Evolutionary conservation across 2,797 vertebrate species (phyloP).

Genomic region (Natrix natrix): DNA sequence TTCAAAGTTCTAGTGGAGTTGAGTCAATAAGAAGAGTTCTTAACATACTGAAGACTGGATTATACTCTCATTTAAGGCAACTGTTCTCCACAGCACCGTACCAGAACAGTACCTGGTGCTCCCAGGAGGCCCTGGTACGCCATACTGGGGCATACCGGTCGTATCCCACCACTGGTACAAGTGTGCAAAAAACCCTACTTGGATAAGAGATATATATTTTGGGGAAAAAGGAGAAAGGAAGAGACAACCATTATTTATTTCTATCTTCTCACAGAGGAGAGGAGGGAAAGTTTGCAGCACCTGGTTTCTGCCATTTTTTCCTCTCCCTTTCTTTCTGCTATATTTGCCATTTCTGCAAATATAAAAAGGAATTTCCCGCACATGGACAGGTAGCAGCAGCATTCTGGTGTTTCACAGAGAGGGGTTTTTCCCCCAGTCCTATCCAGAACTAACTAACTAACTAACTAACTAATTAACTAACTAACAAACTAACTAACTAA

Average conservation of each 20-base stretch:
- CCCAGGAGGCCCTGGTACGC: too few species aligned
- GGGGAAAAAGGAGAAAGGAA: neutral
- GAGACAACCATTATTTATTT: neutral
- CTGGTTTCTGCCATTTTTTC: neutral
- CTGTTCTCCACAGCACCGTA: too few species aligned
- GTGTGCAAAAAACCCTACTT: neutral
- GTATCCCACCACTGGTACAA: neutral
- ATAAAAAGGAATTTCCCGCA: neutral
- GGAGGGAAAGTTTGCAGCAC: neutral
- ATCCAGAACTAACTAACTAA: neutral
- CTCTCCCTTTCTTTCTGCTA: neutral
- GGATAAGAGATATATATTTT: neutral
- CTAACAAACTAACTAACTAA: too few species aligned
- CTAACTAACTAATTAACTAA: too few species aligned
- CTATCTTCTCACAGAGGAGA: neutral
- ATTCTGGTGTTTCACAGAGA: neutral
- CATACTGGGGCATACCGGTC: too few species aligned
- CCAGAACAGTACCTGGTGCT: too few species aligned
- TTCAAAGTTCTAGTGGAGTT: neutral
- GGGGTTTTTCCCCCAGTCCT: neutral
- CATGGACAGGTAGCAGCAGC: neutral
- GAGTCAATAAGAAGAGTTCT: neutral
- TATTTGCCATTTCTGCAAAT: neutral
- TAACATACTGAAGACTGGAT: neutral
- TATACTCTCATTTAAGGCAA: neutral